These are phyloP conservation scores for Rhagophthalmus giganteus DNA, from an alignment of 2,888 invertebrate genomes.

Conservation along the genomic window DNA sequence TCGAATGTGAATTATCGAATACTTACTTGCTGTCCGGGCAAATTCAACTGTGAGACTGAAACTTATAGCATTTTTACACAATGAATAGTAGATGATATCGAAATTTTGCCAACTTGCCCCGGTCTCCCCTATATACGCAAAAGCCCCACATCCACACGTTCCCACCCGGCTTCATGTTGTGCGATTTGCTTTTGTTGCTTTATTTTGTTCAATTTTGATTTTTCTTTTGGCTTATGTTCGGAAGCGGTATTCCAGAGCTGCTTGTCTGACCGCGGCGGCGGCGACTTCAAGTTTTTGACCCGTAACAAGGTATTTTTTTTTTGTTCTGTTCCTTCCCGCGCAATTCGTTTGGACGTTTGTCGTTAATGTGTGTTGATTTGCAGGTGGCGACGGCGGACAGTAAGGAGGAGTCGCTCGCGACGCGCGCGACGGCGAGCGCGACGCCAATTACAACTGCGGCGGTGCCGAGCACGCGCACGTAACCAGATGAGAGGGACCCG, in stretches of 20 bases:
- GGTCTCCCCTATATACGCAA: no score
- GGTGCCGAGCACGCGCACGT: constrained; percentile 51
- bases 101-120: no score
- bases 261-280: constrained; percentile 51
- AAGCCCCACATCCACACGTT: no score
- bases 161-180: no score
- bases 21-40: no score
- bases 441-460: constrained; percentile 52
- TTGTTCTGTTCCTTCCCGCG: no score
- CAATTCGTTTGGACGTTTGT: no score
- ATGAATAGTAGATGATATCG: no score
- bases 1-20: no score
- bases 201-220: constrained; percentile 33
- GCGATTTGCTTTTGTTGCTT: constrained; percentile 34
- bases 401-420: constrained; percentile 39
- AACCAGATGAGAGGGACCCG: constrained; percentile 42
- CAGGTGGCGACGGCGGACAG: constrained; percentile 49
- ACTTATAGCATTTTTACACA: no score
- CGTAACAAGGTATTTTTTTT: constrained; percentile 50
- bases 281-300: constrained; percentile 51
- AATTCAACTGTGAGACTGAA: no score
- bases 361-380: constrained; percentile 19
- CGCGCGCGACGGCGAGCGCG: constrained; percentile 38
- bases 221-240: constrained; percentile 28
- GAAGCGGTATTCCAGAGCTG: constrained; percentile 53